These are phyloP conservation scores for Gymnodraco acuticeps DNA, from an alignment of 2,797 vertebrate genomes.

Conservation along the genomic window DNA sequence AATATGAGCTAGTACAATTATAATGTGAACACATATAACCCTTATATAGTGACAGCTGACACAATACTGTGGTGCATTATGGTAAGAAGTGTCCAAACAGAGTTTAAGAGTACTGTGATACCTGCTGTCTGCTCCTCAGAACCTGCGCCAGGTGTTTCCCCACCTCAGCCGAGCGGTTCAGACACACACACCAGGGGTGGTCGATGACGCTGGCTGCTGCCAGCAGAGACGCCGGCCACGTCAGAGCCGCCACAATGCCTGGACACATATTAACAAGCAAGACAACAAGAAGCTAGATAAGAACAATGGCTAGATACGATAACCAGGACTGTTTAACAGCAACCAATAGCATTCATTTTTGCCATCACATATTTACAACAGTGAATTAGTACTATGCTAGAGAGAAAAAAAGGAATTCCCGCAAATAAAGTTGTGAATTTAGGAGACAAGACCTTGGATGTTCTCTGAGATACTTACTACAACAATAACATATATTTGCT, in stretches of 20 bases:
- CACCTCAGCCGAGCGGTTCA: constrained; percentile 94
- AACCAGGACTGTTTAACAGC: neutral
- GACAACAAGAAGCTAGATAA: neutral
- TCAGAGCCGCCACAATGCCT: constrained; percentile 94
- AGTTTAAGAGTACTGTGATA: constrained; percentile 59
- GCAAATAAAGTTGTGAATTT: too few species aligned
- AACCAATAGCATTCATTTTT: neutral
- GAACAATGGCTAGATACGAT: neutral
- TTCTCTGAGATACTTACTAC: too few species aligned
- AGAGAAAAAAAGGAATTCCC: too few species aligned
- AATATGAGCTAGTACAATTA: neutral
- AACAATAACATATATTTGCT: too few species aligned
- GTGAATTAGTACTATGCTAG: too few species aligned
- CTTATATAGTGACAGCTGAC: neutral
- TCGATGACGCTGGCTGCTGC: constrained; percentile 93
- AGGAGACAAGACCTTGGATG: too few species aligned
- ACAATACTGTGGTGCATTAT: neutral
- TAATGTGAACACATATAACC: neutral
- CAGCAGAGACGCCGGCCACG: constrained; percentile 93
- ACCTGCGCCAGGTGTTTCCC: constrained; percentile 96
- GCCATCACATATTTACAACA: neutral
- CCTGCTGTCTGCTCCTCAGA: constrained; percentile 93
- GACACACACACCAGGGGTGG: constrained; percentile 97
- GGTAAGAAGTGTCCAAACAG: neutral
- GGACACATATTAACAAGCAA: neutral